Conservation (phyloP, 2,888 invertebrate genomes). For the Dynastes hyllus region DNA sequence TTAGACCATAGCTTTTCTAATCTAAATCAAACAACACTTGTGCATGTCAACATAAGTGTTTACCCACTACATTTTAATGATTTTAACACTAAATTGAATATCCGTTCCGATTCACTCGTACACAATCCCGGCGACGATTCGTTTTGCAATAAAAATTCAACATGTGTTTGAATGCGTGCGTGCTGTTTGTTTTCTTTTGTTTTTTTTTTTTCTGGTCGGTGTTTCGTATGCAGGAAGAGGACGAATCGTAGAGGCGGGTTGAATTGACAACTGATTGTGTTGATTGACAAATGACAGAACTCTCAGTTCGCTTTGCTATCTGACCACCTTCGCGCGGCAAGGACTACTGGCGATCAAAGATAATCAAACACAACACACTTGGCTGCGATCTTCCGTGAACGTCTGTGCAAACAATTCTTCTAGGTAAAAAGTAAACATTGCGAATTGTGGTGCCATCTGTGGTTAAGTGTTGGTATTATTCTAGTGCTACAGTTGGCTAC, state of each 20-base stretch:
- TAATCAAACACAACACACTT: no score
- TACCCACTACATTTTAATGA: slow-evolving; percentile 60
- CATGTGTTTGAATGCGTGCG: slow-evolving; percentile 54
- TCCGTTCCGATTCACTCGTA: slow-evolving; percentile 31
- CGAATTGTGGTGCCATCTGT: not conserved
- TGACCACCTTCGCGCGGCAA: slow-evolving; percentile 11
- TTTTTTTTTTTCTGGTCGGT: not conserved
- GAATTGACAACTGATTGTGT: slow-evolving; percentile 54
- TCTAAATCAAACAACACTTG: slow-evolving; percentile 66
- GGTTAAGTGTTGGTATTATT: no score
- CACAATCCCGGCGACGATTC: slow-evolving; percentile 44
- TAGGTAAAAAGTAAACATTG: slow-evolving; percentile 3
- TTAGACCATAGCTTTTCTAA: slow-evolving; percentile 64
- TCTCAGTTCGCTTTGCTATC: slow-evolving; percentile 32
- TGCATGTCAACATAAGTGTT: slow-evolving; percentile 66
- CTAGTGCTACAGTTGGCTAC: no score
- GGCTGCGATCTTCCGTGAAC: not conserved
- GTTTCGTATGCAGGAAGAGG: slow-evolving; percentile 45
- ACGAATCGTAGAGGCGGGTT: slow-evolving; percentile 55
- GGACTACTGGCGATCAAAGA: no score
- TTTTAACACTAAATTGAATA: slow-evolving; percentile 55
- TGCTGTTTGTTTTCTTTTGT: not conserved
- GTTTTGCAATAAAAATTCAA: slow-evolving; percentile 55
- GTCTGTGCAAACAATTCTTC: not conserved
- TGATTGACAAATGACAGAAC: slow-evolving; percentile 61